Evolutionary conservation across 2,113 vertebrate species (phyloP), one percentile per base, ranked within the genome.

Genomic region (Megaceryle torquata): DNA sequence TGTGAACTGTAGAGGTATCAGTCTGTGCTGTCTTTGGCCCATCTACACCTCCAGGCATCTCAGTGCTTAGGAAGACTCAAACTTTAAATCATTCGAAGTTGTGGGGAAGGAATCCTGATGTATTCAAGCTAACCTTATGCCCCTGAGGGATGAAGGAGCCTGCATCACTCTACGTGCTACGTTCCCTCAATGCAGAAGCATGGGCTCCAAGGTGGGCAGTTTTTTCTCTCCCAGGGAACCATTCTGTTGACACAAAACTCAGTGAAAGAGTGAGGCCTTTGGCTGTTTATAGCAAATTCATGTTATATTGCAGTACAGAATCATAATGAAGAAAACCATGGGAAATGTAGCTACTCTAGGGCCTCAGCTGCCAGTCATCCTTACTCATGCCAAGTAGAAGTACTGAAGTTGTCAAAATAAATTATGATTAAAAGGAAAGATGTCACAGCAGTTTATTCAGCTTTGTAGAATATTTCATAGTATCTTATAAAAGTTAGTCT

Each of bases 181-280:
- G 0, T 53, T 81, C n/a, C 22, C 57, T 64, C 48, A 25, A 0
- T 31, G 69, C 61, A 68, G 60, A 61, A 31, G 31, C 11, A 44
- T 54, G n/a, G 46, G 18, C 0, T 1, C 2, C 0, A 13, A 11
- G 0, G 0, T 0, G 8, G 8, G 13, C 57, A 43, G 35, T 9
- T 91, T 65, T n/a, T 84, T 19, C 48, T 75, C 65, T 94, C 64
- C 46, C 46, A 81, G 50, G 63, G 41, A 77, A 64, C 71, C 54
- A 13, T 25, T 75, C 46, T 91, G 8, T 54, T 76, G 61, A 60
- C 13, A 9, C 39, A 74, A 63, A 91, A 68, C 44, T 72, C 39
- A 15, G 35, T 44, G 86, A 80, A 83, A 67, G 64, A 83, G 41
- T 16, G 77, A 92, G 57, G 89, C 84, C 89, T 91, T 87, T 76